Conservation (phyloP, 1,140 invertebrate species). For the Drosophila busckii region DNA sequence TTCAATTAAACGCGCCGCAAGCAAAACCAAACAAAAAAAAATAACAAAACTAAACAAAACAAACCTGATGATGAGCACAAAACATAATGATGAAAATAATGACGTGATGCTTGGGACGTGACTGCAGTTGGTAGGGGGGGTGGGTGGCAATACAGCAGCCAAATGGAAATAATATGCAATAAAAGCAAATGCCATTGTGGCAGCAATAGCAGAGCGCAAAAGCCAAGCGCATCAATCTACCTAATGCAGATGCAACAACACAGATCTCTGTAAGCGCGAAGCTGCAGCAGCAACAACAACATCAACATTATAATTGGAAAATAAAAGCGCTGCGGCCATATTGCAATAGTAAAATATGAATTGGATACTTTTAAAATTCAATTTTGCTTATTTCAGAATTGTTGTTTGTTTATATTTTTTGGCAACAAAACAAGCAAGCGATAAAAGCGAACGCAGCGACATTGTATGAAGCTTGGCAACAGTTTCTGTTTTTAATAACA, state of each 20-base stretch:
- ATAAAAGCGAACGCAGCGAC: too few relatives aligned
- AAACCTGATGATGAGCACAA: conserved; percentile 1
- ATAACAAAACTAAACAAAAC: conserved; percentile 7
- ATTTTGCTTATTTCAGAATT: too few relatives aligned
- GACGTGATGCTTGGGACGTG: not conserved
- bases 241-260: too few relatives aligned
- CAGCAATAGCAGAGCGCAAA: conserved; percentile 8
- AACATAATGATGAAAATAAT: conserved; percentile 15
- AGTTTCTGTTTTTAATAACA: conserved; percentile 32
- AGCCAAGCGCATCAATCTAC: conserved; percentile 17
- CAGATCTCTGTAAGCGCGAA: too few relatives aligned
- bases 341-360: too few relatives aligned
- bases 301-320: too few relatives aligned
- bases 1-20: conserved; percentile 48
- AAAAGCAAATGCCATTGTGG: conserved; percentile 27
- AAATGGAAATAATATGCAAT: conserved; percentile 44
- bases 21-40: conserved; percentile 12
- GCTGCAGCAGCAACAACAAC: too few relatives aligned
- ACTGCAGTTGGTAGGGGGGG: not conserved
- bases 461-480: too few relatives aligned
- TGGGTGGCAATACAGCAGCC: conserved; percentile 1
- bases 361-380: too few relatives aligned
- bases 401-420: too few relatives aligned
- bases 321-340: too few relatives aligned
- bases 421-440: too few relatives aligned